Conservation (phyloP, 2,797 vertebrate species). For the Eidolon dupreanum region DNA sequence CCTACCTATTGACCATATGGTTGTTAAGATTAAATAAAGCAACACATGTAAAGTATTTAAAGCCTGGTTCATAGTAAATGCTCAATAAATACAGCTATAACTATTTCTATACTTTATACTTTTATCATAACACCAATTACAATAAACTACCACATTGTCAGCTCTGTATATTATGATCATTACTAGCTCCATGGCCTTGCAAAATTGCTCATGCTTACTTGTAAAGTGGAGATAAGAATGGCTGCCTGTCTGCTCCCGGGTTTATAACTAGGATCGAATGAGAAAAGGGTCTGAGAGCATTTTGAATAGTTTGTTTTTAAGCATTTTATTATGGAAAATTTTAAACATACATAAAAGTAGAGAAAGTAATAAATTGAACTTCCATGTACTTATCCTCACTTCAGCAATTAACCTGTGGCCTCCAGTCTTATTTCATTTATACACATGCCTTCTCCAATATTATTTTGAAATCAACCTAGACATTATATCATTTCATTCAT, state of each 20-base stretch:
- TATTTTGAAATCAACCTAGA: slow-evolving; percentile 5
- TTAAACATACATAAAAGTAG: neutral
- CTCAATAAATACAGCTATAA: slow-evolving; percentile 9
- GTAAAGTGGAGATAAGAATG: neutral
- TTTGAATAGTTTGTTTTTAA: slow-evolving; percentile 39
- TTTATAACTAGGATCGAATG: neutral
- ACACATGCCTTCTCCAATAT: neutral
- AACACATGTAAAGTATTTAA: neutral
- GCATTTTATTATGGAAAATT: neutral
- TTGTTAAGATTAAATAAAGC: slow-evolving; percentile 27
- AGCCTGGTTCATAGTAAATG: neutral
- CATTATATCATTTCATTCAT: slow-evolving; percentile 1
- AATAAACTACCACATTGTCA: neutral
- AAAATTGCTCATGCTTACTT: neutral
- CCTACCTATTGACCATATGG: neutral
- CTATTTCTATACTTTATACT: neutral
- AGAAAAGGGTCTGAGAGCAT: slow-evolving; percentile 10
- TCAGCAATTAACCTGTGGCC: neutral
- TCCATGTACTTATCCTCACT: neutral
- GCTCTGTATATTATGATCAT: slow-evolving; percentile 7
- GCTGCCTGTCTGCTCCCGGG: neutral
- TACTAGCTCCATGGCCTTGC: slow-evolving; percentile 2
- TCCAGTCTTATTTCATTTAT: neutral
- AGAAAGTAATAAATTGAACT: neutral
- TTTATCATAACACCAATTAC: neutral